Conservation (phyloP, 2,113 vertebrate genomes). For the Halichoerus grypus region DNA sequence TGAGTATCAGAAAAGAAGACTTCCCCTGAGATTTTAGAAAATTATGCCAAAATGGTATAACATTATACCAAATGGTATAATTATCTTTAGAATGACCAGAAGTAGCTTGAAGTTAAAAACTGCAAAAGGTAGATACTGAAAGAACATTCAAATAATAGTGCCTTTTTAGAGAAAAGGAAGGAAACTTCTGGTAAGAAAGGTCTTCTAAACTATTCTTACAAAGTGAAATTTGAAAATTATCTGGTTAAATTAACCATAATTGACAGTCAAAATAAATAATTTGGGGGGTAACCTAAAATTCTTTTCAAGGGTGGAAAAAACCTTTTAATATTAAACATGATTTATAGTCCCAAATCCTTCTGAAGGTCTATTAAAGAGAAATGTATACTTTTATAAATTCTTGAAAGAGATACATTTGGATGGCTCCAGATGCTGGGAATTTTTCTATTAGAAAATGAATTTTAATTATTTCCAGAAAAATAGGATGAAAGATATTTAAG, state of each 20-base stretch:
- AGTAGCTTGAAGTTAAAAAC: background rate
- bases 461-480: slow-evolving; percentile 63
- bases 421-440: background rate
- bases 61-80: background rate
- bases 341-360: background rate
- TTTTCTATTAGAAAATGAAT: slow-evolving; percentile 37
- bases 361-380: slow-evolving; percentile 44
- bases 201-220: slow-evolving; percentile 11
- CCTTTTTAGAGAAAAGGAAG: background rate
- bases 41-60: background rate
- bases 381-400: background rate
- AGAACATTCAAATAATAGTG: background rate
- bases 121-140: background rate
- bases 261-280: slow-evolving; percentile 48
- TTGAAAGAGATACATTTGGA: background rate
- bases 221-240: slow-evolving; percentile 54
- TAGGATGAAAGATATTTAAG: background rate
- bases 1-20: slow-evolving; percentile 21
- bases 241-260: slow-evolving; percentile 42
- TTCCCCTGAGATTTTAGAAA: slow-evolving; percentile 35
- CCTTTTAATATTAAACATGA: slow-evolving; percentile 27
- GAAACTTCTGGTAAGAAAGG: background rate
- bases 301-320: slow-evolving; percentile 12
- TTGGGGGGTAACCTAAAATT: background rate
- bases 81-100: slow-evolving; percentile 31